These are phyloP conservation scores for Tachina fera DNA, from an alignment of 2,888 invertebrate genomes.

Conservation along the genomic window DNA sequence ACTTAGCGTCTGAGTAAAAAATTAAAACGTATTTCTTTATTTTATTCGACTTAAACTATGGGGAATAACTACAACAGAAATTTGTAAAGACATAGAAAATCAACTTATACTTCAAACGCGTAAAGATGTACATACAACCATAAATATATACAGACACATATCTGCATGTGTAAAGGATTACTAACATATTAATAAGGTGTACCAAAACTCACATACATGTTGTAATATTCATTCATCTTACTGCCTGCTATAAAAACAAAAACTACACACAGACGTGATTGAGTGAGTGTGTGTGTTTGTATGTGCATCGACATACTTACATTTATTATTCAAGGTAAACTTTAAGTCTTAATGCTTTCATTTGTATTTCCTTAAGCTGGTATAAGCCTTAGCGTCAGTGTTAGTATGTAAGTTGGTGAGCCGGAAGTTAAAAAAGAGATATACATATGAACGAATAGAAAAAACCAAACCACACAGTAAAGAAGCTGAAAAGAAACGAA, in stretches of 20 bases:
- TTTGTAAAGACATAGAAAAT: constrained; percentile 26
- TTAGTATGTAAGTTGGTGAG: not conserved
- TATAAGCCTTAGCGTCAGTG: not conserved
- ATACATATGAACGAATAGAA: not conserved
- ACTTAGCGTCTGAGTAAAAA: not conserved
- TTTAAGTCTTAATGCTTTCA: constrained; percentile 60
- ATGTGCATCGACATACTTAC: not conserved
- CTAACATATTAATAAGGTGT: constrained; percentile 25
- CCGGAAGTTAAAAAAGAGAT: constrained; percentile 14
- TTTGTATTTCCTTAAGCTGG: constrained; percentile 43
- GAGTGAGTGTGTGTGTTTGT: too few relatives aligned
- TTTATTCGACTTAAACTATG: constrained; percentile 37
- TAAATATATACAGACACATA: not conserved
- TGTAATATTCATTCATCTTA: constrained; percentile 12
- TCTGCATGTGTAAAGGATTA: not conserved
- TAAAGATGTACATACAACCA: not conserved
- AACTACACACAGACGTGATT: too few relatives aligned
- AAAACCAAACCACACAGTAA: not conserved
- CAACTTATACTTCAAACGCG: constrained; percentile 11
- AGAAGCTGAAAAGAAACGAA: not conserved
- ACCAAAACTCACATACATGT: not conserved
- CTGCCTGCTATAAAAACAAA: not conserved
- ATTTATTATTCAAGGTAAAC: constrained; percentile 64
- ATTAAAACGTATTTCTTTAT: constrained; percentile 29
- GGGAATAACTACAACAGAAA: constrained; percentile 28